A percentile compares a stretch with the other conserved stretches of the same genome.
These are phyloP conservation scores for Hypomecis atomaria DNA, from an alignment of 2,888 invertebrate species.

Conservation along the genomic window DNA sequence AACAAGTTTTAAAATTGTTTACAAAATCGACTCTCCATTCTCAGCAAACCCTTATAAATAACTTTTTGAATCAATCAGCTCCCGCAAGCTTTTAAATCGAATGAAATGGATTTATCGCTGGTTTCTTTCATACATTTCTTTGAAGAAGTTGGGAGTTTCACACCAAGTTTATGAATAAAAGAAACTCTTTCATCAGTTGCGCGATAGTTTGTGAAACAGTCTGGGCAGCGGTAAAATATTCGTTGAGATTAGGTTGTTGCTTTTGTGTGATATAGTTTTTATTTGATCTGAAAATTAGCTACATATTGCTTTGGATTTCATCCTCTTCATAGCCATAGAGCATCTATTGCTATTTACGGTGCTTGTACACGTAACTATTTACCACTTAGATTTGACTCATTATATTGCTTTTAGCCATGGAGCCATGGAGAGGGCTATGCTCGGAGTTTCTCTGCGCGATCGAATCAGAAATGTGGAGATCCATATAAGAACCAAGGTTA, in stretches of 20 bases:
- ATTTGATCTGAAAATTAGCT: too few species aligned
- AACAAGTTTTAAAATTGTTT: neutral
- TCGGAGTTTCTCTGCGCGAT: too few species aligned
- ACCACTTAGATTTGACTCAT: too few species aligned
- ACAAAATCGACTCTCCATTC: neutral
- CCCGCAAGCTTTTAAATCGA: constrained; percentile 50
- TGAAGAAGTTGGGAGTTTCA: constrained; percentile 44
- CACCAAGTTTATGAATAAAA: constrained; percentile 56
- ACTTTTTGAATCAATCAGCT: constrained; percentile 39
- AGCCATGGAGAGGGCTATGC: too few species aligned
- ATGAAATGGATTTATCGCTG: constrained; percentile 63
- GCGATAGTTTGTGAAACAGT: constrained; percentile 36
- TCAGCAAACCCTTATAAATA: constrained; percentile 11
- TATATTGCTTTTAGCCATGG: too few species aligned
- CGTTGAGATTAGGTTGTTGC: neutral
- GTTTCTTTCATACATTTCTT: constrained; percentile 48
- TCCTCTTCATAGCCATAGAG: too few species aligned
- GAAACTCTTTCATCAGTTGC: constrained; percentile 44
- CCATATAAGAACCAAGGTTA: too few species aligned
- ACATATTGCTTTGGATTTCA: too few species aligned
- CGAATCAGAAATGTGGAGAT: too few species aligned
- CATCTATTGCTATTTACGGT: too few species aligned
- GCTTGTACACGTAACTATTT: too few species aligned
- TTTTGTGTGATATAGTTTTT: neutral
- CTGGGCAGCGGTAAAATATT: constrained; percentile 1